phyloP scores from a whole-genome alignment of 2,797 vertebrate genomes.

The Anguilla anguilla region DNA sequence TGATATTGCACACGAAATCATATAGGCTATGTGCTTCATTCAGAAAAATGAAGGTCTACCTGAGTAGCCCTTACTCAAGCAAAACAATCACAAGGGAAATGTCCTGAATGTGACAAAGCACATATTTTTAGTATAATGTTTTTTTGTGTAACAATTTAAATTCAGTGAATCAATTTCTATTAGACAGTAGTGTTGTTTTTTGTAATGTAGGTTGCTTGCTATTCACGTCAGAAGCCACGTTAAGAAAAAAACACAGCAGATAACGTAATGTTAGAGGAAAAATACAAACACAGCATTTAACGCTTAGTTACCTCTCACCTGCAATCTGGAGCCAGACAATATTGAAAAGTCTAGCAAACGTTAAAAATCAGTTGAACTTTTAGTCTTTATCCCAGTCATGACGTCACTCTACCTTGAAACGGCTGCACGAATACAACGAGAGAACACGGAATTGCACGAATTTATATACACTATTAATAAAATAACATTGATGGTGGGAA shows the following conservation, averaged over 20 bases:
- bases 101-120: not conserved
- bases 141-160: not conserved
- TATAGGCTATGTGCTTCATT: not conserved
- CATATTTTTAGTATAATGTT: not conserved
- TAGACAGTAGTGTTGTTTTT: not conserved
- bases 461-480: not conserved
- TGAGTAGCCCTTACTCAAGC: not conserved
- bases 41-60: not conserved
- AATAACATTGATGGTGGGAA: not conserved
- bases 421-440: not conserved
- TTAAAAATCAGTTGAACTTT: conserved; percentile 5
- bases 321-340: not conserved
- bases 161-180: not conserved
- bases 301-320: not conserved
- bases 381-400: not conserved
- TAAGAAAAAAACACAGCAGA: not conserved
- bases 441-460: not conserved
- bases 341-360: not conserved
- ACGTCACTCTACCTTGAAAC: not conserved
- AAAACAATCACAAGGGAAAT: not conserved
- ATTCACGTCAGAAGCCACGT: not conserved
- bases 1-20: not conserved
- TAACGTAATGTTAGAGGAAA: not conserved
- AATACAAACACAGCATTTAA: not conserved
- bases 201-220: not conserved